Base-by-base conservation (phyloP, 2,113 vertebrate genomes). In the Morphnarchus princeps region DNA sequence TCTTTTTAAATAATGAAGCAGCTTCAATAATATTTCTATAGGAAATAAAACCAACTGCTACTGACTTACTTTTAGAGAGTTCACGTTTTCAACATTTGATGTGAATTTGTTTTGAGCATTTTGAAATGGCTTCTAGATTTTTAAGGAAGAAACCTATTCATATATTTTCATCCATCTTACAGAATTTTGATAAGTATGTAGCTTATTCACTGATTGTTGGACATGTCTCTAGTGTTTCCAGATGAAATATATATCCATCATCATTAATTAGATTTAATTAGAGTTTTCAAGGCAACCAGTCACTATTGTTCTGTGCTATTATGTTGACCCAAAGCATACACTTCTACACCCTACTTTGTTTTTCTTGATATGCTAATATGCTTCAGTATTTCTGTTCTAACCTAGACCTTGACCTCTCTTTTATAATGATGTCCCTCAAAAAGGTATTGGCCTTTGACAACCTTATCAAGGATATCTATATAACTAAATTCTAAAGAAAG, bases 101-200 rank as follows among this genome's bases (percentile, higher is more conserved):
- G 31, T 32, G 69, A 92, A 65, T 59, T 52, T 95, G 13, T 78
- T 54, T 84, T 92, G 74, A 84, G 58, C 5, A 6, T 54, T 55
- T 91, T 59, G 9, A 16, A 61, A 88, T 94, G 55, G 61, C 61
- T 80, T 82, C 69, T 77, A 50, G 32, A 77, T 89, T 93, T 87
- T 71, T 69, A 87, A 63, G 59, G 29, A 66, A 74, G 38, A 8
- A 78, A 78, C 31, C 25, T 70, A 70, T 76, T 88, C 76, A 76
- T 77, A 76, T 34, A 31, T 89, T 87, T 89, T 81, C 58, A 58
- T 66, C 42, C 89, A 69, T 36, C 32, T 52, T 59, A 93, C 19
- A 86, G 91, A 90, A 95, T 85, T 87, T 95, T 94, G 83, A 54
- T 89, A 79, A 71, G 45, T 81, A 74, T 17, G 6, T 83, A 80